phyloP scores from a whole-genome alignment of 2,888 invertebrate genomes.

The Malachius bipustulatus region DNA sequence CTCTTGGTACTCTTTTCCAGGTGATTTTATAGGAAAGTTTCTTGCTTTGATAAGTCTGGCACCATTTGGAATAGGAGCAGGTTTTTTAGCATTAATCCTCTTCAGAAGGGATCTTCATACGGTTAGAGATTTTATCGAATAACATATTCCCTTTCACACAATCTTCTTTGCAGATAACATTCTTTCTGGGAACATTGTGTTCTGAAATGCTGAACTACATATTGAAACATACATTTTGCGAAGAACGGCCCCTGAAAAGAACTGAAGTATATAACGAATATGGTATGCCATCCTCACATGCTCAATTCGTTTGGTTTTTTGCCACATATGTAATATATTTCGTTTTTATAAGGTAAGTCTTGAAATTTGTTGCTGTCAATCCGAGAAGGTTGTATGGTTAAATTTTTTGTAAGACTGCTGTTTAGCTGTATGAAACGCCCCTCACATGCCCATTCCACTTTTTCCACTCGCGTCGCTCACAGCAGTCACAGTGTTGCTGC shows the following conservation, averaged over 20 bases:
- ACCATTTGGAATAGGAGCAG: conserved; percentile 72
- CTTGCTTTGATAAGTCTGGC: conserved; percentile 71
- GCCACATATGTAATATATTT: conserved; percentile 74
- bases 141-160: conserved; percentile 2
- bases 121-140: conserved; percentile 46
- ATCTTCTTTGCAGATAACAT: conserved; percentile 58
- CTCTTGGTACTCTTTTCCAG: conserved; percentile 45
- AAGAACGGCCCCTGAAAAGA: conserved; percentile 63
- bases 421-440: too few relatives aligned
- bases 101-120: conserved; percentile 87
- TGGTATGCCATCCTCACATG: conserved; percentile 87
- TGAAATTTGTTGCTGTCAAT: neutral
- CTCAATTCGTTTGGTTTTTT: conserved; percentile 89
- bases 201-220: conserved; percentile 71
- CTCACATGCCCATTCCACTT: too few relatives aligned
- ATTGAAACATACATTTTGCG: conserved; percentile 70
- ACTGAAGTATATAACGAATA: conserved; percentile 60
- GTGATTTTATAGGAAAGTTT: conserved; percentile 70
- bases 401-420: conserved; percentile 5
- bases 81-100: conserved; percentile 71
- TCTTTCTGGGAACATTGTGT: conserved; percentile 64
- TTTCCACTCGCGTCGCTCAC: too few relatives aligned
- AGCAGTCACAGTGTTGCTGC: too few relatives aligned
- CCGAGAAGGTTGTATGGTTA: too few relatives aligned
- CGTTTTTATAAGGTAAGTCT: conserved; percentile 65